These are phyloP conservation scores for Ormia ochracea DNA, from an alignment of 2,888 invertebrate species.

Conservation along the genomic window DNA sequence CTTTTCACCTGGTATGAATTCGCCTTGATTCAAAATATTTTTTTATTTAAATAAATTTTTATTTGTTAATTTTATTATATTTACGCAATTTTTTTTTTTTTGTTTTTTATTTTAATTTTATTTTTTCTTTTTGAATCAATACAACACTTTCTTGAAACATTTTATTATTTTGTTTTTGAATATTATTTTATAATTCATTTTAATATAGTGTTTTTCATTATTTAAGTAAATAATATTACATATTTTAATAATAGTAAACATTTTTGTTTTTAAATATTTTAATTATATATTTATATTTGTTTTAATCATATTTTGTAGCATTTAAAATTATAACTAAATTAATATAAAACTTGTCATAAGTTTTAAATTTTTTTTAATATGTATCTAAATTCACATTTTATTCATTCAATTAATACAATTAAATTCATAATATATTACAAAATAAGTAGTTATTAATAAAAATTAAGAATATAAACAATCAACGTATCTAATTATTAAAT, in stretches of 20 bases:
- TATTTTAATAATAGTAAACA: constrained; percentile 61
- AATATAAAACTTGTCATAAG: background rate
- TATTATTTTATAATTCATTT: constrained; percentile 61
- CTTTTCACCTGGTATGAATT: too few relatives aligned
- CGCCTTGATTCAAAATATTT: constrained; percentile 18
- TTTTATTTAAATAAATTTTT: constrained; percentile 56
- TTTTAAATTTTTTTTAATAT: background rate
- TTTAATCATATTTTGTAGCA: constrained; percentile 43
- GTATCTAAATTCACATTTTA: background rate
- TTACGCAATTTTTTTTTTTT: constrained; percentile 35
- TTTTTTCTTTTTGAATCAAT: constrained; percentile 64
- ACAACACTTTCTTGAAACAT: constrained; percentile 66
- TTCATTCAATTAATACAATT: background rate
- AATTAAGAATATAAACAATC: background rate
- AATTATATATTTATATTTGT: constrained; percentile 33
- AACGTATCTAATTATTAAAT: background rate
- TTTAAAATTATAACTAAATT: constrained; percentile 32
- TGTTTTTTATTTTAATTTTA: too few relatives aligned
- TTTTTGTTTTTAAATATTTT: constrained; percentile 40
- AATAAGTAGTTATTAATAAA: background rate
- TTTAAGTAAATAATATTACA: constrained; percentile 61
- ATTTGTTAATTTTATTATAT: constrained; percentile 49
- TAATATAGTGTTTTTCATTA: constrained; percentile 37
- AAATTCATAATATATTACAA: background rate
- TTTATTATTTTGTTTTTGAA: constrained; percentile 39